Percentiles rank a stretch among this genome's conserved stretches.
phyloP scores from a whole-genome alignment of 2,888 invertebrate species.

The Drosophila acutilabella region DNA sequence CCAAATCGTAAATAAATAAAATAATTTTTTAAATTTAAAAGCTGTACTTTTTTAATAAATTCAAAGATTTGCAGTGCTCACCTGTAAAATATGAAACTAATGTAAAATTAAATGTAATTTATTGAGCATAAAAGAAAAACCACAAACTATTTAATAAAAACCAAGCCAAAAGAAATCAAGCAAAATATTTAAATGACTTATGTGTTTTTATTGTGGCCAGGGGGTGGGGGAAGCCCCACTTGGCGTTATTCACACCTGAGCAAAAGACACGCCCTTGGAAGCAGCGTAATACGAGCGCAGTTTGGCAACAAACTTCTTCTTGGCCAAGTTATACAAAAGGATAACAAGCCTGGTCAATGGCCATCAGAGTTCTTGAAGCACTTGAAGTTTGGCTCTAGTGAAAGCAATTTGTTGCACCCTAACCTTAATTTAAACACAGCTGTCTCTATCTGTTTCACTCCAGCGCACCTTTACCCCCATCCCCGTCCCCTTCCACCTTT shows the following conservation, averaged over 20 bases:
- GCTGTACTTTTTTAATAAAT: background rate
- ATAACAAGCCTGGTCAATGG: slow-evolving; percentile 14
- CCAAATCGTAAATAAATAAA: background rate
- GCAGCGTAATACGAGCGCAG: slow-evolving; percentile 10
- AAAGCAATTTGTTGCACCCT: slow-evolving; percentile 8
- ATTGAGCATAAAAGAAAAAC: slow-evolving; percentile 49
- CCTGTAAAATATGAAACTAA: slow-evolving; percentile 23
- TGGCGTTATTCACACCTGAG: slow-evolving; percentile 50
- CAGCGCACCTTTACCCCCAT: background rate
- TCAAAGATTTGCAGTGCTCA: slow-evolving; percentile 1
- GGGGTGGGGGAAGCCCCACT: slow-evolving; percentile 34
- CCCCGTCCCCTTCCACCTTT: background rate
- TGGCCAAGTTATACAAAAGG: slow-evolving; percentile 8
- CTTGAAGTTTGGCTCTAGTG: slow-evolving; percentile 8
- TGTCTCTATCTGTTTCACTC: slow-evolving; percentile 3
- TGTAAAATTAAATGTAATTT: slow-evolving; percentile 74
- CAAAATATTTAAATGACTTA: slow-evolving; percentile 35
- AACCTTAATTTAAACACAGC: background rate
- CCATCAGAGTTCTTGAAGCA: slow-evolving; percentile 14
- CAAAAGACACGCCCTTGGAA: background rate
- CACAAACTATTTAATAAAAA: slow-evolving; percentile 45
- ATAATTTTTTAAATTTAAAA: background rate
- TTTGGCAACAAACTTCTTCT: slow-evolving; percentile 33
- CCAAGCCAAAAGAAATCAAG: slow-evolving; percentile 51
- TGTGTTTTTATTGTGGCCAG: slow-evolving; percentile 8